Percentiles rank a stretch among this genome's conserved stretches.
These are phyloP conservation scores for Montipora efflorescens DNA, from an alignment of 64 coral and sea anemone species.

Conservation along the genomic window DNA sequence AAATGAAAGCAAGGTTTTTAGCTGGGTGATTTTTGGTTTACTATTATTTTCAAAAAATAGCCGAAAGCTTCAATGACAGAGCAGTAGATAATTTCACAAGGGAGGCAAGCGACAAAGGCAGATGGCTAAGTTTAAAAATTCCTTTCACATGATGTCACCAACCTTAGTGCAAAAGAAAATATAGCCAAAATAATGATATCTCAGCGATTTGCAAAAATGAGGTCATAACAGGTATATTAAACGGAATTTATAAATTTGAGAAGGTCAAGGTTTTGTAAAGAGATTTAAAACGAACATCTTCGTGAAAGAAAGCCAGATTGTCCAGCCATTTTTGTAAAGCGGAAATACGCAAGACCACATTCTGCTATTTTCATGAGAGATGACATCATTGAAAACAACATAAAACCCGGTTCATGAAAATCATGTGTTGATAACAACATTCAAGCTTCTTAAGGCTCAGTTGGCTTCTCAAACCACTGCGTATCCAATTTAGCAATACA, in stretches of 20 bases:
- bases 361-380: neutral
- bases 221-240: neutral
- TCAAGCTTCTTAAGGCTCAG: neutral
- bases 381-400: constrained; percentile 10
- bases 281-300: neutral
- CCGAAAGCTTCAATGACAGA: neutral
- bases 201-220: neutral
- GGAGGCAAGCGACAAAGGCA: neutral
- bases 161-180: neutral
- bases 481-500: neutral
- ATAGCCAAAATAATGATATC: neutral
- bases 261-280: no score
- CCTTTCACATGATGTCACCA: constrained; percentile 22
- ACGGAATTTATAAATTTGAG: neutral
- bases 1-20: neutral
- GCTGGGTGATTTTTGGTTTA: neutral
- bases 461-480: neutral
- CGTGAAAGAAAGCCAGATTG: neutral
- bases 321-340: neutral
- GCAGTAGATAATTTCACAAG: neutral
- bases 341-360: constrained; percentile 31
- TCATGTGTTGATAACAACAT: constrained; percentile 10
- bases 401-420: neutral
- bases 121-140: constrained; percentile 38
- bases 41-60: neutral